A percentile compares a stretch with the other conserved stretches of the same genome.
phyloP scores from a whole-genome alignment of 2,888 invertebrate species.

The Brenthis daphne region DNA sequence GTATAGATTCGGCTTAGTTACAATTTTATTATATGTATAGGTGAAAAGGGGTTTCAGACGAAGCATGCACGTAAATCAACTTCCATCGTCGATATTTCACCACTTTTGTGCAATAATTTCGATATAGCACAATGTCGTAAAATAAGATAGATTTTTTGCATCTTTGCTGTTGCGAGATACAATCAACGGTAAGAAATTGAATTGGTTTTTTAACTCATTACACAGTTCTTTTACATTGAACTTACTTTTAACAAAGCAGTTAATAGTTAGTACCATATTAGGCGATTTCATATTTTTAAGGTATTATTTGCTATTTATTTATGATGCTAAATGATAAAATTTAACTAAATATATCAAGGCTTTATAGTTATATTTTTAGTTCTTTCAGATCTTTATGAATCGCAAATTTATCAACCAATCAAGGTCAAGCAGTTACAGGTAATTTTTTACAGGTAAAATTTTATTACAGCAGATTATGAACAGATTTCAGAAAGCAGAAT shows the following conservation, averaged over 20 bases:
- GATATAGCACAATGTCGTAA: constrained; percentile 28
- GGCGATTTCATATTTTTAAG: too few species aligned
- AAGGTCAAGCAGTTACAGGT: too few species aligned
- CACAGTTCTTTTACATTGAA: background rate
- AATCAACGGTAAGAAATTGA: constrained; percentile 14
- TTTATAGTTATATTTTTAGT: too few species aligned
- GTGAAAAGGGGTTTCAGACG: background rate
- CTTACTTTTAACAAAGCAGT: background rate
- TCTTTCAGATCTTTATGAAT: too few species aligned
- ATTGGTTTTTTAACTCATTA: constrained; percentile 21
- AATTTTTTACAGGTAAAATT: too few species aligned
- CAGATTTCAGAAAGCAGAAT: too few species aligned
- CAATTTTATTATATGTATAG: background rate
- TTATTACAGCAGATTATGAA: too few species aligned
- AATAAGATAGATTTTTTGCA: constrained; percentile 31
- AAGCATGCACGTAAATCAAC: constrained; percentile 23
- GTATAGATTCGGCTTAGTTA: too few species aligned
- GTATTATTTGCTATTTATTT: too few species aligned
- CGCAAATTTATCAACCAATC: too few species aligned
- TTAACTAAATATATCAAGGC: too few species aligned
- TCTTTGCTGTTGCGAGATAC: constrained; percentile 26
- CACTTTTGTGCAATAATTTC: constrained; percentile 22
- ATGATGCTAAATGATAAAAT: too few species aligned
- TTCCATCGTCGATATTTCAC: constrained; percentile 25
- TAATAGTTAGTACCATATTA: background rate